phyloP scores from a whole-genome alignment of 2,888 invertebrate genomes.

The Drosophila fungiperda region DNA sequence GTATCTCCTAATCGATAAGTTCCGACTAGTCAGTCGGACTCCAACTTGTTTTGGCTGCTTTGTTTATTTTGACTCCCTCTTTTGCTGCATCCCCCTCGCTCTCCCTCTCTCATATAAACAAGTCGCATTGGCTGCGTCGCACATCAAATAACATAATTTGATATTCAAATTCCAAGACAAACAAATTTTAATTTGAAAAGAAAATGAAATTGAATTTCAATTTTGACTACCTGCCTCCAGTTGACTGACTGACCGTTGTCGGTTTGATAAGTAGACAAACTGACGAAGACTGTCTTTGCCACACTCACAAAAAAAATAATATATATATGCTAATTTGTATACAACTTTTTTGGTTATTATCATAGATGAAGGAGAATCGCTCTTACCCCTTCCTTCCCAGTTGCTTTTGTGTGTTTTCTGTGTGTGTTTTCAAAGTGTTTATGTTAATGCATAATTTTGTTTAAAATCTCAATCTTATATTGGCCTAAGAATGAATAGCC shows the following conservation, averaged over 20 bases:
- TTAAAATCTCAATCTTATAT: slow-evolving; percentile 53
- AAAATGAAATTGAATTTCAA: slow-evolving; percentile 80
- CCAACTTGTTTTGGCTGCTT: slow-evolving; percentile 25
- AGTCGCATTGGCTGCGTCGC: slow-evolving; percentile 17
- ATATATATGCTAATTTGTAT: slow-evolving; percentile 47
- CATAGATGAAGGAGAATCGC: slow-evolving; percentile 19
- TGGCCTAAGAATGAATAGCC: slow-evolving; percentile 49
- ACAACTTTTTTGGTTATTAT: slow-evolving; percentile 48
- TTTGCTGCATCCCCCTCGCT: not conserved
- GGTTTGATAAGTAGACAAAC: not conserved
- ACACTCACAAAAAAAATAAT: slow-evolving; percentile 1
- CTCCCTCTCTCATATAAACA: slow-evolving; percentile 16
- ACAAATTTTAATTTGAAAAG: slow-evolving; percentile 78
- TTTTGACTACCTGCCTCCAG: slow-evolving; percentile 68
- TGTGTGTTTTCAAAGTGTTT: slow-evolving; percentile 29
- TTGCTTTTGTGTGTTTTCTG: not conserved
- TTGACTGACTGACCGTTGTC: slow-evolving; percentile 20
- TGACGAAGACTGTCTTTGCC: slow-evolving; percentile 5
- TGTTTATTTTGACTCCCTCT: slow-evolving; percentile 26
- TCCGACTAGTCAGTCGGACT: not conserved
- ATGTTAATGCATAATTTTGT: slow-evolving; percentile 61
- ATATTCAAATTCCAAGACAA: slow-evolving; percentile 76
- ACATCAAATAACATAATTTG: slow-evolving; percentile 78
- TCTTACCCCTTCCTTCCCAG: slow-evolving; percentile 10
- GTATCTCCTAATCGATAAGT: not conserved